Base-by-base conservation (phyloP, 2,113 vertebrate species). In the Megalops atlanticus region DNA sequence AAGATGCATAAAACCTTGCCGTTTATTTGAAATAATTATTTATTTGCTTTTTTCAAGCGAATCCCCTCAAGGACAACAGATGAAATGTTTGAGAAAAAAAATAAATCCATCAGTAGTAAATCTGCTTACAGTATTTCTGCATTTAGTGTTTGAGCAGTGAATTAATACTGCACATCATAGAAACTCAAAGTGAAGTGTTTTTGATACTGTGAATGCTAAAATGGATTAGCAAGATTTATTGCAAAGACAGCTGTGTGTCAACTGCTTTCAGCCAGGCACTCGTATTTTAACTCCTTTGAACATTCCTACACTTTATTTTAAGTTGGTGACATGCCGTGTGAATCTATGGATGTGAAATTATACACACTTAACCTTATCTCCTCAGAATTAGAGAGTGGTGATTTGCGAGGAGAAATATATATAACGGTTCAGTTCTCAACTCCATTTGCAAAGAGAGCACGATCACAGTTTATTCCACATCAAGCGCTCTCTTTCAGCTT, bases 241-340 rank as follows among this genome's bases (percentile, higher is more conserved):
- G 80, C 80, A 70, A 76, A 76, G 74, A 81, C 80, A 81, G 80
- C 93, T 93, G 92, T 89, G 92, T 93, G 93, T 94, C 94, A 93
- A 85, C 84, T 84, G 83, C 87, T 92, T 82, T 86, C 87, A 80
- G 79, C 79, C 54, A 80, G 79, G 92, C 90, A 92, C 91, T 93
- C 89, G 87, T 93, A 90, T 92, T 93, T 92, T 92, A 86, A 85
- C 89, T 87, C 90, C 91, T 94, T 94, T 94, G 92, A 94, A 95
- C 92, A 90, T 93, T 90, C 91, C 89, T 86, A 89, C 90, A 84
- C 92, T 92, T 92, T 90, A 89, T 88, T 89, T 86, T 36, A 88
- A 91, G 89, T 87, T 87, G 87, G 89, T 92, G 93, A 92, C 90
- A 92, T 89, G 89, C 89, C 89, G 86, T 91, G 90, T 87, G 89